phyloP scores from a whole-genome alignment of 2,113 vertebrate genomes.

The Gopherus evgoodei region DNA sequence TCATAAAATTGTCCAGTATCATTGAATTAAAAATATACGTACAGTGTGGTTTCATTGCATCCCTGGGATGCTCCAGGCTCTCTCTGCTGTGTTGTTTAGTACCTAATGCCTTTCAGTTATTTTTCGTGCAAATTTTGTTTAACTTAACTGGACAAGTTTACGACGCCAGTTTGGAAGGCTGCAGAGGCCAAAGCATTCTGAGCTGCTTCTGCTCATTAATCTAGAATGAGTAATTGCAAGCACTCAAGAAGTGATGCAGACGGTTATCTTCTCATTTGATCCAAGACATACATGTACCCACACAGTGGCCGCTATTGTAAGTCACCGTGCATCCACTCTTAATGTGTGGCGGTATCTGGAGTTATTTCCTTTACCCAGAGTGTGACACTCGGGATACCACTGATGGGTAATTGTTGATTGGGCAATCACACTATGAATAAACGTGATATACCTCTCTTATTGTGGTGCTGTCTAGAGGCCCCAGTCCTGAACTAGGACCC shows the following conservation, averaged over 20 bases:
- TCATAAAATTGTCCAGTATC: conserved; percentile 64
- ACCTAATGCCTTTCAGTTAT: accelerated
- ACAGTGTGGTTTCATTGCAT: conserved; percentile 30
- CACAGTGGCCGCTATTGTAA: neutral
- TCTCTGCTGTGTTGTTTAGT: conserved; percentile 28
- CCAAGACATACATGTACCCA: neutral
- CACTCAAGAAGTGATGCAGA: neutral
- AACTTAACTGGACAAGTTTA: neutral
- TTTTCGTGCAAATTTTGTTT: neutral
- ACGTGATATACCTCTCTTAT: neutral
- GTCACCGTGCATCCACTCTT: neutral
- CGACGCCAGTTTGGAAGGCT: neutral
- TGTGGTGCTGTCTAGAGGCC: neutral
- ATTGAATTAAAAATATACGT: conserved; percentile 62
- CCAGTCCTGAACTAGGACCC: neutral
- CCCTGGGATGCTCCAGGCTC: conserved; percentile 39
- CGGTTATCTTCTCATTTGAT: neutral
- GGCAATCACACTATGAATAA: neutral
- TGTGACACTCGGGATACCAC: neutral
- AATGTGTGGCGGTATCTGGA: neutral
- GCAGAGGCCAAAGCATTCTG: neutral
- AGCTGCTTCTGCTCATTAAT: neutral
- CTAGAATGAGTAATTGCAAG: neutral
- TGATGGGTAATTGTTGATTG: neutral
- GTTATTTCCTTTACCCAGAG: neutral